Percentiles rank a stretch among this genome's conserved stretches.
phyloP scores from a whole-genome alignment of 2,888 invertebrate genomes.

The Rotaria magnacalcarata region DNA sequence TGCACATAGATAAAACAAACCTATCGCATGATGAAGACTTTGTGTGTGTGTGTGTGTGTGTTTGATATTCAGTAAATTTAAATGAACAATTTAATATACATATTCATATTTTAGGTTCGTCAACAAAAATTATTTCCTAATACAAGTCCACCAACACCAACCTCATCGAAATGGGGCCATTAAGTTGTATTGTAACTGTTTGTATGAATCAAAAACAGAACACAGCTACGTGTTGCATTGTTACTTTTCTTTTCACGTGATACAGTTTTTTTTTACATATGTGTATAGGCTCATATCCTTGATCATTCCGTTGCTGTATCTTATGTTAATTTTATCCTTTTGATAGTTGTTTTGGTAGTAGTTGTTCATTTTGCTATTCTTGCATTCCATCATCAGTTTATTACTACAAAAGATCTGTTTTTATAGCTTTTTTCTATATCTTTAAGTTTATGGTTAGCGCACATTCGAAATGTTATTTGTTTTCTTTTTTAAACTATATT shows the following conservation, averaged over 20 bases:
- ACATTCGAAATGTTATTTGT: not conserved
- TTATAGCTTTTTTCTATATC: not conserved
- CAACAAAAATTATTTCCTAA: not conserved
- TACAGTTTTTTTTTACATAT: not conserved
- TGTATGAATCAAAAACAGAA: not conserved
- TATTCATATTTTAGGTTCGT: not conserved
- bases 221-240: not conserved
- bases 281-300: not conserved
- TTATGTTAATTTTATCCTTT: not conserved
- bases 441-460: not conserved
- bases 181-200: not conserved
- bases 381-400: not conserved
- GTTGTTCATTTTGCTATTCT: not conserved
- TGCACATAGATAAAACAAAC: not conserved
- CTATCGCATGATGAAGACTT: not conserved
- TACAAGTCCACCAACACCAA: not conserved
- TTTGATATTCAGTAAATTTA: not conserved
- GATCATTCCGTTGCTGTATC: not conserved
- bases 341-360: conserved; percentile 18
- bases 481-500: not conserved
- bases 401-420: not conserved
- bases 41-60: not conserved
- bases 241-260: not conserved
- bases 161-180: not conserved
- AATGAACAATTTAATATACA: not conserved